Conservation (phyloP, 2,888 invertebrate species). For the Mantis religiosa region DNA sequence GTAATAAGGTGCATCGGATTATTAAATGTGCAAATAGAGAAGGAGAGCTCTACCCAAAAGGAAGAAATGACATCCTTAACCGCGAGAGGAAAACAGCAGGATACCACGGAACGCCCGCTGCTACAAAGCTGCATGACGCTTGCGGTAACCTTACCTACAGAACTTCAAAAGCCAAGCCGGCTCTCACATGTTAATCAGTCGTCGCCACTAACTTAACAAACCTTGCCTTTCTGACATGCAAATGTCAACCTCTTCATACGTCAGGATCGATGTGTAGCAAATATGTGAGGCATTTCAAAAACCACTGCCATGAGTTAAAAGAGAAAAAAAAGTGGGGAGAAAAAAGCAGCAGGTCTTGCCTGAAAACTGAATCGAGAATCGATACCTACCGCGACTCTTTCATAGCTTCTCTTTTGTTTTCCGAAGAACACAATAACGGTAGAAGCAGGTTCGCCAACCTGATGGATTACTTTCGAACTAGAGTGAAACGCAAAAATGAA, state of each 20-base stretch:
- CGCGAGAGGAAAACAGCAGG: no score
- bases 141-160: neutral
- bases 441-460: neutral
- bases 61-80: no score
- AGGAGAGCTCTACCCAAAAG: no score
- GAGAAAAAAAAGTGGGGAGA: neutral
- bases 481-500: neutral
- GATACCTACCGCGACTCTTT: neutral
- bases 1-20: no score
- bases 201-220: neutral
- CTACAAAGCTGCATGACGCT: neutral
- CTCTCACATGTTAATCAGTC: neutral
- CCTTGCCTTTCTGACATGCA: neutral
- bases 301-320: neutral
- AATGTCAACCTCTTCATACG: neutral
- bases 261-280: neutral
- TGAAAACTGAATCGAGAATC: neutral
- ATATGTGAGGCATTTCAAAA: neutral
- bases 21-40: no score
- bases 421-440: neutral
- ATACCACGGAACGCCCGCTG: no score
- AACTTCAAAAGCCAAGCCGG: neutral
- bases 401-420: neutral
- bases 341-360: neutral
- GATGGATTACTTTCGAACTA: neutral